These are phyloP conservation scores for Pachymerium ferrugineum DNA, from an alignment of 2,888 invertebrate genomes.

Conservation along the genomic window DNA sequence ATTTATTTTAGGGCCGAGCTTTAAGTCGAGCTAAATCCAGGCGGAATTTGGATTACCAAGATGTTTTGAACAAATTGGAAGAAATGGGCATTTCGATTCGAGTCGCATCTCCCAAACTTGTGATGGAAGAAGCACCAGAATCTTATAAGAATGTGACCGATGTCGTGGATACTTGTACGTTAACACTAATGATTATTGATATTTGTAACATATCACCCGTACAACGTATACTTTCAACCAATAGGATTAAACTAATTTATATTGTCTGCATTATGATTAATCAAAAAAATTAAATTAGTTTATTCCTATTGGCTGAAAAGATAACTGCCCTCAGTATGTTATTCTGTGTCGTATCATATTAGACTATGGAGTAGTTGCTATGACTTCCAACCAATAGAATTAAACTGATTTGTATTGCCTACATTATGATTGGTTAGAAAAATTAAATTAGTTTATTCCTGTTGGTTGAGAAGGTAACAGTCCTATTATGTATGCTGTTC, in stretches of 20 bases:
- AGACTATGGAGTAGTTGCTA: too few relatives aligned
- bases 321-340: too few relatives aligned
- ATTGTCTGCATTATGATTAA: too few relatives aligned
- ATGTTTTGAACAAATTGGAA: constrained; percentile 78
- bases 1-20: constrained; percentile 73
- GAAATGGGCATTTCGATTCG: constrained; percentile 85
- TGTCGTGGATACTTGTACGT: constrained; percentile 88
- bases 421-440: too few relatives aligned
- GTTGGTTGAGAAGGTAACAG: too few relatives aligned
- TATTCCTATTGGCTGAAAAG: too few relatives aligned
- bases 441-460: too few relatives aligned
- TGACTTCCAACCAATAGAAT: too few relatives aligned
- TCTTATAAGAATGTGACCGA: constrained; percentile 99
- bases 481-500: too few relatives aligned
- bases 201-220: not conserved
- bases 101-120: constrained; percentile 96
- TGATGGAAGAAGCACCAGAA: constrained; percentile 99
- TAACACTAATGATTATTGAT: not conserved
- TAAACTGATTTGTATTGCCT: too few relatives aligned
- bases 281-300: too few relatives aligned
- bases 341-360: too few relatives aligned
- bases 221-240: not conserved
- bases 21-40: constrained; percentile 95
- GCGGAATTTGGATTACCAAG: constrained; percentile 86
- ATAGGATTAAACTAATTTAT: not conserved